Evolutionary conservation across 2,113 vertebrate genomes (phyloP).

Genomic region (Nibea albiflora): DNA sequence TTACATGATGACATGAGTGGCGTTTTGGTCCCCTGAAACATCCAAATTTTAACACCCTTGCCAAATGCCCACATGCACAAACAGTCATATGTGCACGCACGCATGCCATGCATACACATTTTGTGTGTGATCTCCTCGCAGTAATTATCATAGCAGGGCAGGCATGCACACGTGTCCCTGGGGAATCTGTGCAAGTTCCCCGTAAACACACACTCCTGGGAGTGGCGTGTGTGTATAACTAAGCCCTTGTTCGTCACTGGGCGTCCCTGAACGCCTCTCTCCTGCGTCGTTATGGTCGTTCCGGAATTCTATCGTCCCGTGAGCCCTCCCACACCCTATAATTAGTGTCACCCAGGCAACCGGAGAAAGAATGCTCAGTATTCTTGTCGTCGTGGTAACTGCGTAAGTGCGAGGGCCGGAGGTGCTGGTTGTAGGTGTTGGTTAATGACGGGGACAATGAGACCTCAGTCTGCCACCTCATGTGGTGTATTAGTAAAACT

Average conservation of each 20-base stretch:
- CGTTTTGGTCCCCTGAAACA: conserved; percentile 32
- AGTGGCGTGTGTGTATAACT: conserved; percentile 71
- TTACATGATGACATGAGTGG: conserved; percentile 19
- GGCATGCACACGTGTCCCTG: conserved; percentile 70
- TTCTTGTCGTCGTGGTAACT: conserved; percentile 73
- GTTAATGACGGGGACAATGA: conserved; percentile 65
- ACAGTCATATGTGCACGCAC: conserved; percentile 19
- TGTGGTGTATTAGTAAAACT: conserved; percentile 36
- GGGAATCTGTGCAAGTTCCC: conserved; percentile 69
- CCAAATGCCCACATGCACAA: conserved; percentile 36
- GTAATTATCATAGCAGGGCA: conserved; percentile 75
- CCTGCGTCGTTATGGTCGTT: conserved; percentile 70
- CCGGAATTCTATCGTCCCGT: conserved; percentile 72
- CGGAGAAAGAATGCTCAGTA: conserved; percentile 77
- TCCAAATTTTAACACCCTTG: conserved; percentile 31
- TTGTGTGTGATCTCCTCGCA: conserved; percentile 49
- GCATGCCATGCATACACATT: conserved; percentile 35
- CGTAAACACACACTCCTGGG: conserved; percentile 71
- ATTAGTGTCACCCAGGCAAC: conserved; percentile 80
- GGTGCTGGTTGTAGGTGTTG: conserved; percentile 72
- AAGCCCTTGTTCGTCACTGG: conserved; percentile 76
- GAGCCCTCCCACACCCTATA: conserved; percentile 77
- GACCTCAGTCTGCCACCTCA: conserved; percentile 58
- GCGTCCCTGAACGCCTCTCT: conserved; percentile 71
- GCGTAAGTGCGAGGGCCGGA: conserved; percentile 64